Conservation (phyloP, 1,140 invertebrate species). For the Ceratitis capitata region DNA sequence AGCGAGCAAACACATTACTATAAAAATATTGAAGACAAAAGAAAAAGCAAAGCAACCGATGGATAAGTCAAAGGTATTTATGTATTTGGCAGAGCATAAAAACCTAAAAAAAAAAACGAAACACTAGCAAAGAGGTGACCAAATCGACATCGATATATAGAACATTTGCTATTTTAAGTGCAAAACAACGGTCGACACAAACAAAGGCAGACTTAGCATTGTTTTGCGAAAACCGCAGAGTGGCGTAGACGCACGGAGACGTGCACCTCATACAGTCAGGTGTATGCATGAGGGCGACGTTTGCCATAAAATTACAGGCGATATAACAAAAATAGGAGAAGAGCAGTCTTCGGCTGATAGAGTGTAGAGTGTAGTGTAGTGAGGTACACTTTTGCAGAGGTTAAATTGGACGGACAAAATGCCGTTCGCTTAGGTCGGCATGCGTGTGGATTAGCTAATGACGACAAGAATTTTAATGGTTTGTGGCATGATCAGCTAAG, state of each 20-base stretch:
- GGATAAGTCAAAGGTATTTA: background rate
- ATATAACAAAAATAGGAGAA: background rate
- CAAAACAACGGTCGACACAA: conserved; percentile 2
- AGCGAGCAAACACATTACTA: background rate
- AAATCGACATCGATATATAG: conserved; percentile 22
- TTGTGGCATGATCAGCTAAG: background rate
- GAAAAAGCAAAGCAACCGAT: background rate
- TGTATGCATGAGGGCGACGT: background rate
- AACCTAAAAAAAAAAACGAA: background rate
- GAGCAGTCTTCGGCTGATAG: background rate
- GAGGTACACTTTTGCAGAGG: background rate
- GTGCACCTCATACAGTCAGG: background rate
- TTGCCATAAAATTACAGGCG: conserved; percentile 14
- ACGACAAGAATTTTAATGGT: conserved; percentile 26
- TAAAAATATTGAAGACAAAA: background rate
- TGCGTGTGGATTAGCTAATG: conserved; percentile 19
- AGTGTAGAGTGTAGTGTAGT: background rate
- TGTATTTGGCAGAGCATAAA: background rate
- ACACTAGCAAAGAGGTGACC: background rate
- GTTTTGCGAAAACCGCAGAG: background rate
- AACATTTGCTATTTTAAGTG: conserved; percentile 29
- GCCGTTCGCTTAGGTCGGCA: background rate
- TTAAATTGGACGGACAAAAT: background rate
- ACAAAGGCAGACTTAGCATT: background rate
- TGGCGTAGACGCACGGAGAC: background rate